Conservation (phyloP, 2,888 invertebrate genomes). For the Mamestra brassicae region DNA sequence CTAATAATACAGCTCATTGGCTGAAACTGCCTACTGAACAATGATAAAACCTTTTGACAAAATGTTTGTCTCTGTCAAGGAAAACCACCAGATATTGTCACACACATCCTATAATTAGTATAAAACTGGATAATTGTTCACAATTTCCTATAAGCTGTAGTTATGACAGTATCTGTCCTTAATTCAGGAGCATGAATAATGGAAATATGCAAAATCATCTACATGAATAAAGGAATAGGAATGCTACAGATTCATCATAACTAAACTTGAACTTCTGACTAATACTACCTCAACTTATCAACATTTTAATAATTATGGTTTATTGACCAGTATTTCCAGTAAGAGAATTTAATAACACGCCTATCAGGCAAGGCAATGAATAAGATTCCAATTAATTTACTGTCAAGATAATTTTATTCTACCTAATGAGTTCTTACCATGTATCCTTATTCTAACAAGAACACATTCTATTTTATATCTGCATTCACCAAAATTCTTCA, state of each 20-base stretch:
- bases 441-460: constrained; percentile 24
- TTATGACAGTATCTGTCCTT: constrained; percentile 14
- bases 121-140: constrained; percentile 24
- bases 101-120: constrained; percentile 31
- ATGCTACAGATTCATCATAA: constrained; percentile 6
- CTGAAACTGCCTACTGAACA: constrained; percentile 15
- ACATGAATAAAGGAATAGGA: not conserved
- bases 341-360: constrained; percentile 6
- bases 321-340: constrained; percentile 19
- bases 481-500: not conserved
- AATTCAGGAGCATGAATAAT: constrained; percentile 21
- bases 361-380: constrained; percentile 11
- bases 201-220: constrained; percentile 1
- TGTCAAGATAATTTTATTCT: constrained; percentile 1
- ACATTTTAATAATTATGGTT: constrained; percentile 19
- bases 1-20: constrained; percentile 34
- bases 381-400: constrained; percentile 19
- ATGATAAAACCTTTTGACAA: constrained; percentile 5
- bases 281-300: constrained; percentile 8
- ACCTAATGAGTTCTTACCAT: not conserved
- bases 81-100: constrained; percentile 37
- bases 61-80: constrained; percentile 17
- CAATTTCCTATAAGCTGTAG: constrained; percentile 35
- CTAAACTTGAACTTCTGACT: constrained; percentile 22
- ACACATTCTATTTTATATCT: not conserved